Base-by-base conservation (phyloP, 2,113 vertebrate genomes). In the Ammodramus savannarum region DNA sequence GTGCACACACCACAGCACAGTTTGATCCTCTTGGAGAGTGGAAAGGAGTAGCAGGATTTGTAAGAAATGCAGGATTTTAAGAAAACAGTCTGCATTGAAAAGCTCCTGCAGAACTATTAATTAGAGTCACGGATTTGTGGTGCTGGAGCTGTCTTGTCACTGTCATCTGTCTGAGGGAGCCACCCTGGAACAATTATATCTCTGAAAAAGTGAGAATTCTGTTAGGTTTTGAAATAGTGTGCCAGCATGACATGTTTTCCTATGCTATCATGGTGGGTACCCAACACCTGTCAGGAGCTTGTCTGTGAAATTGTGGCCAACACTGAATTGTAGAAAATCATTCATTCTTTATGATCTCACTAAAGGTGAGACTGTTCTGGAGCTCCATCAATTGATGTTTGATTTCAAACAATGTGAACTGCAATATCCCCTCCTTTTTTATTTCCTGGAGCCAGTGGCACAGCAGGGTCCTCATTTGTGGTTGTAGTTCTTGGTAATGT, bases 1-100 rank as follows among this genome's bases (percentile, higher is more conserved):
- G 4, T 7, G 48, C 11, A 29, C 22, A 11, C 41, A 18, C 0
- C 1, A 16, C 59, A 73, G 46, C 69, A 80, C 3, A 29, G 0
- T 69, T n/a, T 31, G 57, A 9, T 76, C n/a, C 83, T 87, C 8
- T 0, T 19, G 57, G 44, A 43, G 39, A 71, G 36, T 2, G 44
- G 73, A 36, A 89, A 68, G 81, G 39, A 67, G 20, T 4, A 46
- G 32, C 46, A 76, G 54, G 18, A 7, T 27, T 86, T 77, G 44
- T 13, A 77, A 51, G 21, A 77, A 80, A 80, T 23, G 21, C 46
- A 78, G 10, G 39, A 13, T 82, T 84, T 86, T 62, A 76, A 52
- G 58, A 19, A 69, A 82, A 34, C 20, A 55, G 18, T n/a, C 54
- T 62, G 32, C 6, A 79, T 81, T 87, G 89, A 83, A 91, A 85